Evolutionary conservation across 1,140 invertebrate genomes (phyloP).

Genomic region (Penaeus chinensis): DNA sequence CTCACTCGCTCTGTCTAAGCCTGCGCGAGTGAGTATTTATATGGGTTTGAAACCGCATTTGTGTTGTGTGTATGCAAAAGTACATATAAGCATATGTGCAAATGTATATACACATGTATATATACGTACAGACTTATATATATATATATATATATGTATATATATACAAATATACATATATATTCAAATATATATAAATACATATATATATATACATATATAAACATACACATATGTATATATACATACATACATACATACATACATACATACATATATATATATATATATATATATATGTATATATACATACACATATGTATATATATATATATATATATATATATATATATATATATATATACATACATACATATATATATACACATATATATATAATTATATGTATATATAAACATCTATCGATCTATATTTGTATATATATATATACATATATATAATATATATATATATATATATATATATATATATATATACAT

Average conservation of each 20-base stretch:
- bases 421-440: not conserved
- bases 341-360: conserved; percentile 22
- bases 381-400: not conserved
- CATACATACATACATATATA: not conserved
- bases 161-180: not conserved
- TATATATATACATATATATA: not conserved
- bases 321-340: conserved; percentile 7
- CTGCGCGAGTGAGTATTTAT: no score
- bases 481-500: not conserved
- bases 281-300: not conserved
- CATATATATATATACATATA: not conserved
- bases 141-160: conserved; percentile 1
- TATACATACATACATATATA: not conserved
- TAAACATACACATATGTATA: not conserved
- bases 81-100: not conserved
- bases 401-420: not conserved
- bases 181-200: not conserved
- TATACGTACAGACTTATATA: not conserved
- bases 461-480: not conserved
- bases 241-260: not conserved
- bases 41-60: no score
- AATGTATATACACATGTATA: not conserved
- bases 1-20: no score
- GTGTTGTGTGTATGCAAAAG: no score
- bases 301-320: not conserved